Base-by-base conservation (phyloP, 37 sponge, comb jelly and placozoan genomes). In the Lycopodina hypogea region DNA sequence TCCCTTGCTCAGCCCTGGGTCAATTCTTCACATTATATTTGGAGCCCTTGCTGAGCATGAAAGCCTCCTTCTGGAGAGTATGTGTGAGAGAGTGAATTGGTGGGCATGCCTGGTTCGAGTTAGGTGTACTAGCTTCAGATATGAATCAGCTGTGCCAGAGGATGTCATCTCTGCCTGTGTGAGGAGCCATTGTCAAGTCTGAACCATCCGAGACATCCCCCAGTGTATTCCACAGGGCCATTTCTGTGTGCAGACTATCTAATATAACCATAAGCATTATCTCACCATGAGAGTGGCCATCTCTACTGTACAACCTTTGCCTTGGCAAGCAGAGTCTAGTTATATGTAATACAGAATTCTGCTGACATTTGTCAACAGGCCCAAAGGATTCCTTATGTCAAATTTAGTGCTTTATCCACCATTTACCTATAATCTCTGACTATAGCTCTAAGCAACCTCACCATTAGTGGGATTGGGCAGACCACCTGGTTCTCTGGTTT, bases 161-260 rank as follows among this genome's bases (percentile, higher is more conserved):
- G 68, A 42, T 21, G 66, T 42, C 63, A 78, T 41, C 63, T 78
- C 78, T 22, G 78, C 78, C 42, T 78, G 66, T 42, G 74, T 72
- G 24, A 81, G n/a, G 36, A 22, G 72, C 82, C 39, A 62, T 72
- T 21, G 59, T 81, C 82, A 73, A 81, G 29, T 74, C 82, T 72
- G 73, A 56, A 41, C 74, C 74, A 72, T 81, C 82, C 53, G 72
- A 45, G 29, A 70, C 58, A 72, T 81, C 74, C 71, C 81, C 81
- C 35, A 71, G 72, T 69, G 70, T 78, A 34, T 42, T 65, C 79
- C 68, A 67, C 32, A 70, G 60, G 32, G 81, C 81, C 81, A 68
- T 80, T 72, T 81, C 82, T 72, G 82, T 81, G 56, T 81, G 72
- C 40, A 81, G 82, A 42, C 82, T 74, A 8, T 61, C 74, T 23